These are phyloP conservation scores for Liposcelis brunnea DNA, from an alignment of 2,888 invertebrate species.

Conservation along the genomic window DNA sequence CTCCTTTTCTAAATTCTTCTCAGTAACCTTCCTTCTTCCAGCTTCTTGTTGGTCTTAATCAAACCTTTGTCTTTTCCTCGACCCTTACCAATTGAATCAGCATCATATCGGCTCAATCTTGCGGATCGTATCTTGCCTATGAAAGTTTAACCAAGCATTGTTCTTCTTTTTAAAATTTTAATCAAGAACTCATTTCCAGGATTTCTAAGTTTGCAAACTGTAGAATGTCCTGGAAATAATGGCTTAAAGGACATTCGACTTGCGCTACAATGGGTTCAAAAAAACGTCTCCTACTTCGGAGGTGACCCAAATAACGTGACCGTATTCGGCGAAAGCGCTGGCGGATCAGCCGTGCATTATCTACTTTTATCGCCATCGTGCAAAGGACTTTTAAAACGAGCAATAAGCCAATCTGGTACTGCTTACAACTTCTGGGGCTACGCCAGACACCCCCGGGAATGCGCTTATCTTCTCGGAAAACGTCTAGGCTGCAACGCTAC, in stretches of 20 bases:
- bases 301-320: constrained; percentile 55
- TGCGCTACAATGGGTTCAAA: constrained; percentile 52
- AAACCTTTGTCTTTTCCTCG: too few relatives aligned
- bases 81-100: too few relatives aligned
- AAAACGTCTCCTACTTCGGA: constrained; percentile 60
- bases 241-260: constrained; percentile 57
- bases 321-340: constrained; percentile 61
- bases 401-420: constrained; percentile 3
- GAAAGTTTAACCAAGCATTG: too few relatives aligned
- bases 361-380: constrained; percentile 36
- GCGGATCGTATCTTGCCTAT: too few relatives aligned
- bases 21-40: too few relatives aligned
- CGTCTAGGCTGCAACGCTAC: constrained; percentile 16
- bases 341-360: constrained; percentile 54
- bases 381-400: constrained; percentile 14
- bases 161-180: too few relatives aligned
- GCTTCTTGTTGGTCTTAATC: too few relatives aligned
- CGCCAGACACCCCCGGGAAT: not conserved
- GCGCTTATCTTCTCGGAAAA: not conserved
- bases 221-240: constrained; percentile 54
- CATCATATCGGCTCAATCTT: too few relatives aligned
- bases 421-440: not conserved
- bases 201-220: constrained; percentile 51
- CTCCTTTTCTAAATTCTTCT: too few relatives aligned
- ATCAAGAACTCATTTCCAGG: too few relatives aligned